Percentiles rank a stretch among this genome's conserved stretches.
These are phyloP conservation scores for Tortricodes alternella DNA, from an alignment of 2,888 invertebrate species.

Conservation along the genomic window DNA sequence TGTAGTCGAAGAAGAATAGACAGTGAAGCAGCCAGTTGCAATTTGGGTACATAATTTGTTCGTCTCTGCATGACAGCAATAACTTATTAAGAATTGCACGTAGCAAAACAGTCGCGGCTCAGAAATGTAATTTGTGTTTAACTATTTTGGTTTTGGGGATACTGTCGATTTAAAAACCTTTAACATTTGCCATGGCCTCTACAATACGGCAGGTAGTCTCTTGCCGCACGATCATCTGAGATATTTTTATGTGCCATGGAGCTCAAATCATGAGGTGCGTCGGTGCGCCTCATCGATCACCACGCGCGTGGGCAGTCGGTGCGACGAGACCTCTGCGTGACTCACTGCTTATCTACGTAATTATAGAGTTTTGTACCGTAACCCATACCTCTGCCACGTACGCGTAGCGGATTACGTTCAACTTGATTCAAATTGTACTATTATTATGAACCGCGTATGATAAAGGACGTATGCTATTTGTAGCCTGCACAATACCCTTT, in stretches of 20 bases:
- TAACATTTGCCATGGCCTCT: no score
- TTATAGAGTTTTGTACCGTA: conserved; percentile 29
- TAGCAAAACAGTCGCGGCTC: no score
- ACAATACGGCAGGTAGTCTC: no score
- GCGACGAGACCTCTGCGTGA: conserved; percentile 39
- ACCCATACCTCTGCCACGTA: conserved; percentile 7
- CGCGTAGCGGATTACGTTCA: neutral
- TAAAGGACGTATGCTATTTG: conserved; percentile 1
- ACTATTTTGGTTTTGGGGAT: no score
- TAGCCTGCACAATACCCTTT: no score
- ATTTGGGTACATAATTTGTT: no score
- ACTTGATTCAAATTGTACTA: neutral
- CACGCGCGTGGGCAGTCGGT: conserved; percentile 32
- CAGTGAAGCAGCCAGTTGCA: no score
- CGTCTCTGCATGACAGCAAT: no score
- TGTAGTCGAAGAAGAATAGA: conserved; percentile 50
- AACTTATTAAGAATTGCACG: no score
- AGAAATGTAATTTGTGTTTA: no score
- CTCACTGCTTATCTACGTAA: conserved; percentile 36
- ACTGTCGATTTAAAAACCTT: no score
- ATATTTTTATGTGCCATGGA: neutral
- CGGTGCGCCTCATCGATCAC: conserved; percentile 41
- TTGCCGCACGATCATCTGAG: neutral
- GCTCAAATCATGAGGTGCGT: conserved; percentile 38
- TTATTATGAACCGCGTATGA: no score